phyloP scores from a whole-genome alignment of 2,797 vertebrate genomes.

The Eulemur mongoz region DNA sequence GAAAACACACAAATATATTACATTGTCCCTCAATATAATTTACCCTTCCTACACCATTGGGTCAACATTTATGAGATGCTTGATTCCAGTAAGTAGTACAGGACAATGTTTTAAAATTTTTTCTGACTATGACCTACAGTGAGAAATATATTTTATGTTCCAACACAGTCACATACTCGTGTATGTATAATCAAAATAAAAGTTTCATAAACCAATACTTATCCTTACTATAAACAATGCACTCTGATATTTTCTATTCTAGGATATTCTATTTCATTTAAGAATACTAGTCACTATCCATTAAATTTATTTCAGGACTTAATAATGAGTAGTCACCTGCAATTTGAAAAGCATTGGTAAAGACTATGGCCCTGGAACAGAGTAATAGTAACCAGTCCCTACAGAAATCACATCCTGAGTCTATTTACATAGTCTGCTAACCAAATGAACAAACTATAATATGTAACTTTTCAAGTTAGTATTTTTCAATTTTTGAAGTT shows the following conservation, averaged over 20 bases:
- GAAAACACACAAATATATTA: background rate
- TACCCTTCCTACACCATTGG: background rate
- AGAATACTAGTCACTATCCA: background rate
- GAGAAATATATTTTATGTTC: background rate
- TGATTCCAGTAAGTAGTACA: background rate
- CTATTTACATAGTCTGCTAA: background rate
- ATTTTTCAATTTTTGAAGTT: background rate
- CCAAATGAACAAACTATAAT: background rate
- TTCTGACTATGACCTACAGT: background rate
- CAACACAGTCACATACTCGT: background rate
- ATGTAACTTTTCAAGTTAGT: background rate
- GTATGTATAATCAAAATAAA: background rate
- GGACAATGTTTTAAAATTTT: background rate
- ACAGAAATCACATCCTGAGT: background rate
- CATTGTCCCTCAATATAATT: background rate
- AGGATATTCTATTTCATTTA: background rate
- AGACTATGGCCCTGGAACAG: background rate
- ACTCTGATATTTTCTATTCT: background rate
- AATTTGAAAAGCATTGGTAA: background rate
- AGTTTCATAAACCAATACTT: slow-evolving; percentile 14
- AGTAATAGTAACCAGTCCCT: background rate
- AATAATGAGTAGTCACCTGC: background rate
- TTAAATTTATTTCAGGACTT: background rate
- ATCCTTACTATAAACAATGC: background rate
- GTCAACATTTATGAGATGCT: background rate